These are phyloP conservation scores for Phymatocera aterrima DNA, from an alignment of 2,888 invertebrate species.

Conservation along the genomic window DNA sequence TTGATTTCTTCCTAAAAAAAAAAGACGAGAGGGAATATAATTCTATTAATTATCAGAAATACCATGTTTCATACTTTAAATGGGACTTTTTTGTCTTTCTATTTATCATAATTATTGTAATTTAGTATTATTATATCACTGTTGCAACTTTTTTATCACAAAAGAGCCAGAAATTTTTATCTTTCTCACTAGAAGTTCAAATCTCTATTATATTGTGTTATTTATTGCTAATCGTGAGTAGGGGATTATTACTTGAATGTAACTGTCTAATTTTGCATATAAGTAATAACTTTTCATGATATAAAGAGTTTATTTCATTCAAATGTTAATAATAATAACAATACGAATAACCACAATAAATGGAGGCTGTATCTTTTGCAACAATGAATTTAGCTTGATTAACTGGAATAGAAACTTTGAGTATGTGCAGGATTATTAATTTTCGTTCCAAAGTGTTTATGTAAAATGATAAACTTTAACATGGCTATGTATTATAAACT, in stretches of 20 bases:
- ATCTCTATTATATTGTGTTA: conserved; percentile 29
- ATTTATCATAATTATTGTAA: conserved; percentile 1
- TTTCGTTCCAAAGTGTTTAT: not conserved
- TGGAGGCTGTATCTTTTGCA: conserved; percentile 19
- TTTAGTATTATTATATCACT: not conserved
- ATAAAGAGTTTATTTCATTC: conserved; percentile 12
- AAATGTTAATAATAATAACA: not conserved
- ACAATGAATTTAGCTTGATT: too few relatives aligned
- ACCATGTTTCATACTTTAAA: not conserved
- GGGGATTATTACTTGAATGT: conserved; percentile 17
- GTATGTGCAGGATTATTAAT: not conserved
- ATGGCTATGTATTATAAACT: not conserved
- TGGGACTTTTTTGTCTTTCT: too few relatives aligned
- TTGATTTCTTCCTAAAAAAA: not conserved
- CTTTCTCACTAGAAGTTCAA: conserved; percentile 21
- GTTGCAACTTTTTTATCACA: conserved; percentile 14
- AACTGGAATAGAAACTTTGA: not conserved
- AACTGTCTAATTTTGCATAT: not conserved
- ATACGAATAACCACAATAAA: conserved; percentile 17
- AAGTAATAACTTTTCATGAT: conserved; percentile 16
- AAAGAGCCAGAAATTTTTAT: not conserved
- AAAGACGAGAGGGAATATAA: not conserved
- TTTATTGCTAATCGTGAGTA: conserved; percentile 23
- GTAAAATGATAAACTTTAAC: not conserved
- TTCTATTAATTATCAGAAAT: not conserved